A percentile compares a stretch with the other conserved stretches of the same genome.
phyloP scores from a whole-genome alignment of 2,888 invertebrate genomes.

The Cabera pusaria region DNA sequence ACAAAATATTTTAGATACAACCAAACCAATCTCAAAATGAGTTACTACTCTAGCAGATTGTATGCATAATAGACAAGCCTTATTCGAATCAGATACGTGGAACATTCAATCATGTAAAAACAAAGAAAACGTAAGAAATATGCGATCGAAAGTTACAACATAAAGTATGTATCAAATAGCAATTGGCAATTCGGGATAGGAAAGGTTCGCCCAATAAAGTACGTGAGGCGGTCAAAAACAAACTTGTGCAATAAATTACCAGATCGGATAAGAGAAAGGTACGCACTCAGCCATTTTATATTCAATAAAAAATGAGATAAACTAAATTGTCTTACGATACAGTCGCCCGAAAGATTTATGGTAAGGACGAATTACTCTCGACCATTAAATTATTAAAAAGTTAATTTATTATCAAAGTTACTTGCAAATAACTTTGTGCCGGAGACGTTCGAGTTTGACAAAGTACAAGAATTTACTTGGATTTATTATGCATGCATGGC shows the following conservation, averaged over 20 bases:
- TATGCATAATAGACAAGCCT: slow-evolving; percentile 31
- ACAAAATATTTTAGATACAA: slow-evolving; percentile 9
- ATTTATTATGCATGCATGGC: no score
- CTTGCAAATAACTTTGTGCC: no score
- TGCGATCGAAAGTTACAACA: slow-evolving; percentile 70
- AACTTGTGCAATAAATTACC: slow-evolving; percentile 81
- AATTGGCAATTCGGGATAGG: slow-evolving; percentile 79
- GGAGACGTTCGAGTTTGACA: no score
- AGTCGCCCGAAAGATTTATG: slow-evolving; percentile 61
- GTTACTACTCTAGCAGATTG: slow-evolving; percentile 27
- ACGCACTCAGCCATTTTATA: slow-evolving; percentile 75
- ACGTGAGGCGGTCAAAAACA: slow-evolving; percentile 82
- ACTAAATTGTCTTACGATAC: slow-evolving; percentile 70
- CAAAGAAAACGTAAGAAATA: slow-evolving; percentile 60
- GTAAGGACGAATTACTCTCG: slow-evolving; percentile 27
- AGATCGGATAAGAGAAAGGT: slow-evolving; percentile 78
- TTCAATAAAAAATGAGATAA: slow-evolving; percentile 80
- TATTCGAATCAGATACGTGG: slow-evolving; percentile 29
- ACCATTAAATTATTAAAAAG: slow-evolving; percentile 23
- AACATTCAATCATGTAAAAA: slow-evolving; percentile 48
- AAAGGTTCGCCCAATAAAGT: slow-evolving; percentile 80
- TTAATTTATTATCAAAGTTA: slow-evolving; percentile 16
- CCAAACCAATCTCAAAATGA: slow-evolving; percentile 19
- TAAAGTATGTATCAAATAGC: slow-evolving; percentile 78
- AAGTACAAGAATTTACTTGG: no score